Evolutionary conservation across 2,888 invertebrate species (phyloP).

Genomic region (Drosophila cognata): DNA sequence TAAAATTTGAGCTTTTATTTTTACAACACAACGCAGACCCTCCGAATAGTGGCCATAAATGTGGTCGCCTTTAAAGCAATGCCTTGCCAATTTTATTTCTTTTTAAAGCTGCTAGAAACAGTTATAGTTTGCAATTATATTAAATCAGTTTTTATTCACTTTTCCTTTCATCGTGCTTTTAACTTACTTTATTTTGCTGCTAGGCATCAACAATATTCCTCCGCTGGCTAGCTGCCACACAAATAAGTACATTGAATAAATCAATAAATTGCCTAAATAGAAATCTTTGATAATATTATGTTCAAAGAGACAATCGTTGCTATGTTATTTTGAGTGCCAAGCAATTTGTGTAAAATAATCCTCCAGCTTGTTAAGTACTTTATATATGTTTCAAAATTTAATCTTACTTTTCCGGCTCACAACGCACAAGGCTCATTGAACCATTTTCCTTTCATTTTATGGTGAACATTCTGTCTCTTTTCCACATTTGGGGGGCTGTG

Average conservation of each 20-base stretch:
- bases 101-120: slow-evolving; percentile 7
- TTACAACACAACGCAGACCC: slow-evolving; percentile 25
- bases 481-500: not conserved
- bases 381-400: not conserved
- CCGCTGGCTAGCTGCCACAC: not conserved
- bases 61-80: not conserved
- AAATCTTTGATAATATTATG: not conserved
- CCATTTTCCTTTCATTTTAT: slow-evolving; percentile 17
- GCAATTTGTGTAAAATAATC: not conserved
- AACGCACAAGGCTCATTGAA: slow-evolving; percentile 32
- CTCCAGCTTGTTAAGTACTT: not conserved
- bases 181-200: no score
- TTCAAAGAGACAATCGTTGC: not conserved
- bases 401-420: not conserved
- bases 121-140: not conserved
- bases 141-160: slow-evolving; percentile 5
- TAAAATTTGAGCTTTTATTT: slow-evolving; percentile 38
- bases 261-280: not conserved
- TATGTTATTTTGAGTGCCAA: not conserved
- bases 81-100: not conserved
- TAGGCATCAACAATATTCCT: not conserved
- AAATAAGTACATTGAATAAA: not conserved
- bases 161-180: not conserved
- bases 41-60: slow-evolving; percentile 38
- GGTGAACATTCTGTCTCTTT: slow-evolving; percentile 27